Evolutionary conservation across 1,140 invertebrate species (phyloP).

Genomic region (Neodiprion pinetum): DNA sequence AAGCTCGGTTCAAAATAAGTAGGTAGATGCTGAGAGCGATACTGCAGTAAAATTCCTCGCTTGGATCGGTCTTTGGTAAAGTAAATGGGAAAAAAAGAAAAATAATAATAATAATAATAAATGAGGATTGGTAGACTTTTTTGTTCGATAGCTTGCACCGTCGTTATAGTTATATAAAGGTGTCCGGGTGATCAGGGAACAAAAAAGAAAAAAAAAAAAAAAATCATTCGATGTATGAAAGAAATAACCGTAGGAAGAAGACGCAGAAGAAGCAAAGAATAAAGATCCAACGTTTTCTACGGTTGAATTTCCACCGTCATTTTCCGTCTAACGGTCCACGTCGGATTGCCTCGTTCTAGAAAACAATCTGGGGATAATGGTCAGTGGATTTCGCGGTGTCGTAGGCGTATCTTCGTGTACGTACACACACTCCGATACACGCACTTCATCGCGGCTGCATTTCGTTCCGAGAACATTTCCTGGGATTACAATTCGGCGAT

Average conservation of each 20-base stretch:
- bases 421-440: background rate
- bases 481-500: no score
- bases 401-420: background rate
- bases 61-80: background rate
- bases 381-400: background rate
- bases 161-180: no score
- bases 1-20: no score
- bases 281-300: background rate
- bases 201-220: no score
- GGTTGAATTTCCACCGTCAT: background rate
- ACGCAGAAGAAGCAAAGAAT: background rate
- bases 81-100: background rate
- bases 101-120: background rate
- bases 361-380: background rate
- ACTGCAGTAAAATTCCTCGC: background rate
- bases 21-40: background rate
- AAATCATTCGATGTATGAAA: no score
- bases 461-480: no score
- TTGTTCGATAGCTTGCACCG: no score
- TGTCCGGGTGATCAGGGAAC: no score
- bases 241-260: background rate
- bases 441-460: no score
- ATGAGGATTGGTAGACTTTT: no score
- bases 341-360: slow-evolving; percentile 5
- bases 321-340: background rate